phyloP scores from a whole-genome alignment of 2,113 vertebrate genomes.

The Corydoras maculifer region DNA sequence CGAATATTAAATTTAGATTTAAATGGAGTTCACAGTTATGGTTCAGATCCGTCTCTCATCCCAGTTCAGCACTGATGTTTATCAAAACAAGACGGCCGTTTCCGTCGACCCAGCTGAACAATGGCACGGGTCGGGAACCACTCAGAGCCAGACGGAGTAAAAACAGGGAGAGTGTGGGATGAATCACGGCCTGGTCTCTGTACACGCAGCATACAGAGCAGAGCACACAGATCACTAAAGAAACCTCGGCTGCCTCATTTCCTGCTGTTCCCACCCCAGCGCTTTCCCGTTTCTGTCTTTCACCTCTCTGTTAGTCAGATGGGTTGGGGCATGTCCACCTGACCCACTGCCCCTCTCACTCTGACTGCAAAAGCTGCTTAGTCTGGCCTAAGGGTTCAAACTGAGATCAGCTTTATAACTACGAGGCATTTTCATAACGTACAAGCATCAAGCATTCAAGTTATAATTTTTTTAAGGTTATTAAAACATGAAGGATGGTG shows the following conservation, averaged over 20 bases:
- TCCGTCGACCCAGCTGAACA: constrained; percentile 15
- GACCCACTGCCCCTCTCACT: constrained; percentile 1
- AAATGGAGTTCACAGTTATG: neutral
- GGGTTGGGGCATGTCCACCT: constrained; percentile 16
- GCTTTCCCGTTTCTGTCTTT: constrained; percentile 6
- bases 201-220: constrained; percentile 12
- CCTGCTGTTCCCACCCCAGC: constrained; percentile 2
- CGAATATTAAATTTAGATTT: neutral
- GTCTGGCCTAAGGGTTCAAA: constrained; percentile 17
- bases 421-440: no score
- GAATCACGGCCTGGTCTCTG: constrained; percentile 23
- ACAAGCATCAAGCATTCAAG: no score
- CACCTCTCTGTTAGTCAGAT: constrained; percentile 1
- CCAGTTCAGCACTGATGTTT: neutral
- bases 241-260: constrained; percentile 19
- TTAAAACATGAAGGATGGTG: no score
- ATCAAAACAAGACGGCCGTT: constrained; percentile 3
- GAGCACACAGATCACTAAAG: constrained; percentile 15
- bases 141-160: constrained; percentile 9
- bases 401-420: constrained; percentile 4
- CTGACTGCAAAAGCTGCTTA: constrained; percentile 31
- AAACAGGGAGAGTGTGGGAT: constrained; percentile 28
- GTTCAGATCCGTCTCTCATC: neutral
- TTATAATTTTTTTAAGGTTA: no score
- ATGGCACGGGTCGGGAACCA: constrained; percentile 18